Evolutionary conservation across 2,888 invertebrate genomes (phyloP), one percentile per base, ranked within the genome.

Genomic region (Drosophila siamana): DNA sequence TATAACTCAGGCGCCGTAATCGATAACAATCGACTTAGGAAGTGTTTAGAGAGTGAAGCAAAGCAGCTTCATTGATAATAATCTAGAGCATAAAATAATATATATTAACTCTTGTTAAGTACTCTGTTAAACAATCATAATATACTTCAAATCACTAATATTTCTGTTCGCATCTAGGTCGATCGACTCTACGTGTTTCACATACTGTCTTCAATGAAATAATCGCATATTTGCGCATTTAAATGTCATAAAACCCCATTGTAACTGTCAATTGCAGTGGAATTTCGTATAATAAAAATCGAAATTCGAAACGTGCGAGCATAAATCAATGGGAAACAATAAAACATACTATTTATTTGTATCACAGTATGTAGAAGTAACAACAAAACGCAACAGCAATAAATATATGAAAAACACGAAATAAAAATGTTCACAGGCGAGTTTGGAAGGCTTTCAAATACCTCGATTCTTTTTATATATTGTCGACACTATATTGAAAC

Each of bases 291-390:
- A 44, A 60, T 30, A n/a, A 28, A 38, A 59, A 26, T 16, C 36
- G 8, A 38, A 22, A 19, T 52, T 30, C 43, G 28, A 46, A 40
- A 48, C 57, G 22, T 68, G 59, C 57, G 46, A 38, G 15, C 57
- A 69, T 72, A 55, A 73, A 73, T 73, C 80, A 80, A 69, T 26
- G 2, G 47, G 51, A 51, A 56, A 66, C 61, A 68, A 63, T 74
- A 38, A 61, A 64, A 64, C 59, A 64, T 52, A 68, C 19, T 44
- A 51, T 33, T 33, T 33, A 33, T 28, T 67, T 74, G 79, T 77
- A 67, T 74, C 68, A 72, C 52, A 11, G 56, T 43, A 46, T 41
- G 55, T 41, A 57, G 11, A 13, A 48, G 19, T 40, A 67, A 28
- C 15, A 44, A 15, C 19, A 38, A 54, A 59, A n/a, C 24, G 16